phyloP scores from a whole-genome alignment of 2,888 invertebrate species.

The Eupithecia vulgata region DNA sequence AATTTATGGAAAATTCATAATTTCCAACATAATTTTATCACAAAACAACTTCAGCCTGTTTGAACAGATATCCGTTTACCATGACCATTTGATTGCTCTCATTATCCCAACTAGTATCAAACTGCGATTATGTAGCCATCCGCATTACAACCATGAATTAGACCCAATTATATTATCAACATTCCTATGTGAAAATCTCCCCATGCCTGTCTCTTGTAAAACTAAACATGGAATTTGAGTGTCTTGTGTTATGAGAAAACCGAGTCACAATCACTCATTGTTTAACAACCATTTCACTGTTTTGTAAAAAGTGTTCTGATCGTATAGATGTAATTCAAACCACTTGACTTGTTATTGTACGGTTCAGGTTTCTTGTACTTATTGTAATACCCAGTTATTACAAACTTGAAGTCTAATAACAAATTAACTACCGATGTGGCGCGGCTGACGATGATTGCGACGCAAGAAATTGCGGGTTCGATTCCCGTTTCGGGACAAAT shows the following conservation, averaged over 20 bases:
- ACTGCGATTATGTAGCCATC: constrained; percentile 17
- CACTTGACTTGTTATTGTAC: neutral
- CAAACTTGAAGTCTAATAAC: neutral
- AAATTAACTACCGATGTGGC: too few species aligned
- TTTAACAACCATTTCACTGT: constrained; percentile 44
- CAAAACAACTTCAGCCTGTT: too few species aligned
- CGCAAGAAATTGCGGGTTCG: too few species aligned
- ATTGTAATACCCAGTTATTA: constrained; percentile 4
- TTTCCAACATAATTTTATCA: too few species aligned
- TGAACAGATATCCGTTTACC: neutral
- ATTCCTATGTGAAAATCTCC: constrained; percentile 42
- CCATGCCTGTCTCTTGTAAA: constrained; percentile 40
- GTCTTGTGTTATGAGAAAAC: constrained; percentile 55
- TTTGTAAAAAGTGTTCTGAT: constrained; percentile 23
- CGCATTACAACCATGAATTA: constrained; percentile 33
- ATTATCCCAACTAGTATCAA: neutral
- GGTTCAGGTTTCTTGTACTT: constrained; percentile 8
- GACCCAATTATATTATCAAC: constrained; percentile 33
- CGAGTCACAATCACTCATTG: constrained; percentile 52
- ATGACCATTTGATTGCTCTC: neutral
- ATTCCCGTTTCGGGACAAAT: too few species aligned
- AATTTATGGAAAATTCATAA: too few species aligned
- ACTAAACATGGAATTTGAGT: constrained; percentile 50
- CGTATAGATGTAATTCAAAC: constrained; percentile 16
- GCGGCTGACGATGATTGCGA: too few species aligned